Evolutionary conservation across 2,888 invertebrate species (phyloP).

Genomic region (Limnephilus auricula): DNA sequence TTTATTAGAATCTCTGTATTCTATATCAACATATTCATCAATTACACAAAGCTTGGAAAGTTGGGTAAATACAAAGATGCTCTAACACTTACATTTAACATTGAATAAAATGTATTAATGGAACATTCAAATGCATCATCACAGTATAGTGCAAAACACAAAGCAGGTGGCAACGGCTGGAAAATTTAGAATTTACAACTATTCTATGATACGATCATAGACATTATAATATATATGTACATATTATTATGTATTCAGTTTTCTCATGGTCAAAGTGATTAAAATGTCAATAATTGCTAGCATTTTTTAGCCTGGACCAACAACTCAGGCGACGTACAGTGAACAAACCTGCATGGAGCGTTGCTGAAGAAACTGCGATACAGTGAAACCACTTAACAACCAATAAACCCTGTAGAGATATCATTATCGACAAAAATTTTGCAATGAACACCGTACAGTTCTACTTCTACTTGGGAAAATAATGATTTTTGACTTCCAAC

Average conservation of each 20-base stretch:
- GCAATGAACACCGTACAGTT: no score
- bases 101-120: constrained; percentile 38
- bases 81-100: constrained; percentile 40
- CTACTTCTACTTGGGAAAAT: no score
- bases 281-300: background rate
- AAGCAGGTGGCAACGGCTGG: background rate
- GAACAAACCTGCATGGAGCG: no score
- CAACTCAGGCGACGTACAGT: no score
- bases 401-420: no score
- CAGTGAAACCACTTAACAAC: no score
- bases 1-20: background rate
- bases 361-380: no score
- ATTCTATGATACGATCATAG: background rate
- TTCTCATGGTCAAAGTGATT: background rate
- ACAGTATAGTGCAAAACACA: constrained; percentile 17
- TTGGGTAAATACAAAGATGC: constrained; percentile 17
- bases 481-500: no score
- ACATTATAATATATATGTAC: background rate
- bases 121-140: constrained; percentile 28
- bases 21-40: background rate
- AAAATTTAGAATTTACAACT: background rate
- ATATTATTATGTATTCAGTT: background rate
- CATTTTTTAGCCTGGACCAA: background rate
- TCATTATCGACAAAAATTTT: no score
- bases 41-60: constrained; percentile 2